phyloP scores from a whole-genome alignment of 2,113 vertebrate species.

The Cardinalis cardinalis region DNA sequence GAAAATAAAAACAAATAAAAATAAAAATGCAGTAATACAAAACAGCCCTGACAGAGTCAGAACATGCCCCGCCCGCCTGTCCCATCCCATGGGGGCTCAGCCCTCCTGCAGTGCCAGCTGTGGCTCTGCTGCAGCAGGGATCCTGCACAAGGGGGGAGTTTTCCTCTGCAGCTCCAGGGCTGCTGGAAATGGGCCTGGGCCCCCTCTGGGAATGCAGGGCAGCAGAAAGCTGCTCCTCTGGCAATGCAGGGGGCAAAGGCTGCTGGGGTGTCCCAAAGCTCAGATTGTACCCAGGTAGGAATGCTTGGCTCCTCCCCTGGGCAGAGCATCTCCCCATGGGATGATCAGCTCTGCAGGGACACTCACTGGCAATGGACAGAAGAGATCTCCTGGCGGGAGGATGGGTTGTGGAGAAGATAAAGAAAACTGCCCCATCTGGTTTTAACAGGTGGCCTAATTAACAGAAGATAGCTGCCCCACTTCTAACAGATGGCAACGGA shows the following conservation, averaged over 20 bases:
- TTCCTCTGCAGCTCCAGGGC: background rate
- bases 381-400: background rate
- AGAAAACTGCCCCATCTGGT: background rate
- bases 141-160: background rate
- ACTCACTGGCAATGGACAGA: fast-evolving
- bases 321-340: background rate
- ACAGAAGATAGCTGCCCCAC: background rate
- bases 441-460: background rate
- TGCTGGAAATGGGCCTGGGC: background rate
- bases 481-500: background rate
- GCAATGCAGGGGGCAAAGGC: background rate
- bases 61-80: fast-evolving
- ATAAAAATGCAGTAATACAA: too few species aligned
- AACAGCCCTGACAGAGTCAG: background rate
- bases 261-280: background rate
- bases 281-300: background rate
- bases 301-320: background rate
- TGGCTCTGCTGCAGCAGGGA: background rate
- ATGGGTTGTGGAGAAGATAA: background rate
- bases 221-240: background rate
- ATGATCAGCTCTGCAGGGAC: background rate
- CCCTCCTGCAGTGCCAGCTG: background rate
- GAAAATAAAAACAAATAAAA: too few species aligned
- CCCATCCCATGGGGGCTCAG: background rate
- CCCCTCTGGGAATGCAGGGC: background rate